Conservation (phyloP, 2,888 invertebrate genomes). For the Napeogenes inachia region DNA sequence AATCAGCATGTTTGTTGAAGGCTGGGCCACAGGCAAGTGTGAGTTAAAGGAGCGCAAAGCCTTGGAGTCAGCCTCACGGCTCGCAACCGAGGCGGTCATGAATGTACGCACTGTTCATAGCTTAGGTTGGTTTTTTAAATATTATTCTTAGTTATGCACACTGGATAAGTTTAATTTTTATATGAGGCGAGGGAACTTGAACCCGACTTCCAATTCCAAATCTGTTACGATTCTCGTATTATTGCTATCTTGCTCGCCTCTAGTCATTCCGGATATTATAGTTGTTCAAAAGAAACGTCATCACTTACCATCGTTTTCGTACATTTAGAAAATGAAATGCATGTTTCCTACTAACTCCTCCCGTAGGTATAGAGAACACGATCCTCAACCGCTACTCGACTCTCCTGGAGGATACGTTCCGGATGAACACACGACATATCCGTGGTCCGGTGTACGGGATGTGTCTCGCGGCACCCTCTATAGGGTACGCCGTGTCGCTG, state of each 20-base stretch:
- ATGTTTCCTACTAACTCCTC: no score
- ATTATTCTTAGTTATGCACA: no score
- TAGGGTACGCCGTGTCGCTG: conserved; percentile 83
- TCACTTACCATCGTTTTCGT: no score
- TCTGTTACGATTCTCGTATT: no score
- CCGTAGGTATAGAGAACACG: no score
- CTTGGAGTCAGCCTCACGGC: conserved; percentile 77
- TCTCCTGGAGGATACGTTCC: conserved; percentile 55
- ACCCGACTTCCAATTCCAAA: no score
- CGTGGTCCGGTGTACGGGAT: conserved; percentile 83
- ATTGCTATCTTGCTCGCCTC: no score
- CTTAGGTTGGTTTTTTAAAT: conserved; percentile 56
- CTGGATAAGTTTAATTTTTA: no score
- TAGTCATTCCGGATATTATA: no score
- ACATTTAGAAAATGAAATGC: no score
- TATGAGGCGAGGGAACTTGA: no score
- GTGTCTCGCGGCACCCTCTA: conserved; percentile 82
- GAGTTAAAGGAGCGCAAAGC: conserved; percentile 72
- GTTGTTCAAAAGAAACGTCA: no score
- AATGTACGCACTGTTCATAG: conserved; percentile 81
- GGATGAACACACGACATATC: conserved; percentile 63
- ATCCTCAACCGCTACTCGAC: conserved; percentile 73
- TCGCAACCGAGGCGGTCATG: conserved; percentile 81
- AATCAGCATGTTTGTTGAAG: conserved; percentile 78
- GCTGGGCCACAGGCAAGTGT: conserved; percentile 71